Evolutionary conservation across 2,888 invertebrate species (phyloP).

Genomic region (Heliothis peltigera): DNA sequence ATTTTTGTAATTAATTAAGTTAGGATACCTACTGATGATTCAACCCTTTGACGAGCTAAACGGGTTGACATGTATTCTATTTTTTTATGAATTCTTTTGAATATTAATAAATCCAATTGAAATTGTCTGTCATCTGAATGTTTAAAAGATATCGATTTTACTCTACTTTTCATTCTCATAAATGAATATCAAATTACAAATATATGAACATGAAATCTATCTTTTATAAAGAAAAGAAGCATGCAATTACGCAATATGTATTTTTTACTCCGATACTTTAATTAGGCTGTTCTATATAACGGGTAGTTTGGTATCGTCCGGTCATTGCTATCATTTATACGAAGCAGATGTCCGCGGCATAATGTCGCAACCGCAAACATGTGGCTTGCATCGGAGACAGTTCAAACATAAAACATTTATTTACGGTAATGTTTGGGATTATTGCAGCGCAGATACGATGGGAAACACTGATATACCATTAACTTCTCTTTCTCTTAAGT

Average conservation of each 20-base stretch:
- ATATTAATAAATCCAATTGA: too few relatives aligned
- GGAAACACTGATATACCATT: not conserved
- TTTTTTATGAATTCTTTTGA: too few relatives aligned
- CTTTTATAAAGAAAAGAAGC: not conserved
- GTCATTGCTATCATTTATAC: conserved; percentile 62
- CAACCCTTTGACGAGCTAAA: too few relatives aligned
- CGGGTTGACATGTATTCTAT: too few relatives aligned
- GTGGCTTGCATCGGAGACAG: conserved; percentile 63
- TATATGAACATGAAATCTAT: conserved; percentile 2
- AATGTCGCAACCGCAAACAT: conserved; percentile 71
- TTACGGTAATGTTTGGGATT: conserved; percentile 56
- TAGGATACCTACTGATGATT: too few relatives aligned
- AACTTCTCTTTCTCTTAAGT: not conserved
- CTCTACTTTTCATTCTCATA: too few relatives aligned
- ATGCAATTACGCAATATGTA: conserved; percentile 12
- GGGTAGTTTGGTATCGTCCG: conserved; percentile 53
- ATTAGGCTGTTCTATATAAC: conserved; percentile 54
- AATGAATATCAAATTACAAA: not conserved
- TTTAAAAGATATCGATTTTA: too few relatives aligned
- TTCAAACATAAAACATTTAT: conserved; percentile 58
- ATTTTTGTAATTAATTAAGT: too few relatives aligned
- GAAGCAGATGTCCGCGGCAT: conserved; percentile 65
- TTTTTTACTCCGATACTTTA: conserved; percentile 42
- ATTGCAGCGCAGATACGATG: conserved; percentile 41
- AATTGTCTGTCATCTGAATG: too few relatives aligned